A percentile compares a stretch with the other conserved stretches of the same genome.
phyloP scores from a whole-genome alignment of 2,888 invertebrate genomes.

The Dolichopus griseipennis region DNA sequence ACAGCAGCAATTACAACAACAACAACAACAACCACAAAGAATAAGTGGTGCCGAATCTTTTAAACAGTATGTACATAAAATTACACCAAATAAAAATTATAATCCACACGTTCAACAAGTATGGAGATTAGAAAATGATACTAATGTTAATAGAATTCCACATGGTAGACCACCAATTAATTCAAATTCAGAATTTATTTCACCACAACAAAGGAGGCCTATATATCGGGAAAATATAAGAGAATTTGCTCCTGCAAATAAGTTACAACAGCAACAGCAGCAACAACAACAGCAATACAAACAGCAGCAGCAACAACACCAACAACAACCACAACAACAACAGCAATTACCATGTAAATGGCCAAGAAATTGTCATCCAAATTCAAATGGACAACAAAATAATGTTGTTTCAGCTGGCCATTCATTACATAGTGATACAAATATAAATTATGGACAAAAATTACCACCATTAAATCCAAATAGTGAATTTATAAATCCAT shows the following conservation, averaged over 20 bases:
- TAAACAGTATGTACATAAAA: conserved; percentile 19
- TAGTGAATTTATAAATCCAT: conserved; percentile 46
- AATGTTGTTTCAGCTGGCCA: background rate
- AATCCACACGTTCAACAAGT: background rate
- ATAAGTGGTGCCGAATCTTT: conserved; percentile 21
- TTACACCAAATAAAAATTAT: background rate
- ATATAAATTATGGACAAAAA: conserved; percentile 61
- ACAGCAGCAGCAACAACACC: background rate
- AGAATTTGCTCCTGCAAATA: background rate
- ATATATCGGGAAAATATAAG: conserved; percentile 2
- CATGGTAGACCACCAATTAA: conserved; percentile 47
- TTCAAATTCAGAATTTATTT: conserved; percentile 55
- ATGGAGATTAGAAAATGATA: conserved; percentile 49
- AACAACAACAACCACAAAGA: background rate
- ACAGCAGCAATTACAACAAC: conserved; percentile 18
- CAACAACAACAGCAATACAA: conserved; percentile 2
- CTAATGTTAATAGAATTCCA: conserved; percentile 59
- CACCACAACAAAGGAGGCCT: conserved; percentile 20
- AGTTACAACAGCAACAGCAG: background rate
- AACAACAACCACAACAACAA: background rate
- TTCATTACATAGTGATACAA: conserved; percentile 35
- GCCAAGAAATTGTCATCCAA: background rate
- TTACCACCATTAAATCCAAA: conserved; percentile 60
- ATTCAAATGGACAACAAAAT: background rate
- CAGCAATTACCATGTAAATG: conserved; percentile 4